These are phyloP conservation scores for Alca torda DNA, from an alignment of 2,797 vertebrate genomes.

Conservation along the genomic window DNA sequence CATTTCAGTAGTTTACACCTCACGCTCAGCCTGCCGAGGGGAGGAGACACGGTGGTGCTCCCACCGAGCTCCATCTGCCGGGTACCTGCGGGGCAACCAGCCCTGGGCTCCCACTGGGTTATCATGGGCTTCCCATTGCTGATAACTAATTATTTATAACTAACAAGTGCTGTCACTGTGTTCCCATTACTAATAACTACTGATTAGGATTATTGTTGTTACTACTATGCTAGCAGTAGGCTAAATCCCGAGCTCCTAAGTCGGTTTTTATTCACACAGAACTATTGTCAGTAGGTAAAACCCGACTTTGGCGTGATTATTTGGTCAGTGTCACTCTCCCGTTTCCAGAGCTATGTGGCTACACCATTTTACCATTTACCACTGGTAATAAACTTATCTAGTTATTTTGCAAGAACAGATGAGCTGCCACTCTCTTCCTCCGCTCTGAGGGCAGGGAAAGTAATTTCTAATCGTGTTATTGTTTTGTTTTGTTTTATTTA, in stretches of 20 bases:
- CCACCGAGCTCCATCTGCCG: rapidly evolving
- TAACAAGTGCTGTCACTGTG: neutral
- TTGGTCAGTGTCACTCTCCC: neutral
- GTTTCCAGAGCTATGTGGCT: neutral
- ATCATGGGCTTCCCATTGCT: neutral
- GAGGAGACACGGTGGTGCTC: rapidly evolving
- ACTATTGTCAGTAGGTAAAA: neutral
- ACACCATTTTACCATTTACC: neutral
- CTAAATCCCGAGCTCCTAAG: neutral
- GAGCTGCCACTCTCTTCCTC: neutral
- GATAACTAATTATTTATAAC: neutral
- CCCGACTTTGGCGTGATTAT: neutral
- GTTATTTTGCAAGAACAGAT: neutral
- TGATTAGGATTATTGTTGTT: neutral
- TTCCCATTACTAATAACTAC: neutral
- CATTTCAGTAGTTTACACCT: neutral
- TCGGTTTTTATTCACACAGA: neutral
- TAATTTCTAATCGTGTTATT: neutral
- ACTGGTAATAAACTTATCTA: neutral
- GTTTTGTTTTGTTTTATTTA: neutral
- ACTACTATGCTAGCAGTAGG: neutral
- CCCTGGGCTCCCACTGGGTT: neutral
- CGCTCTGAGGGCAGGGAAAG: neutral
- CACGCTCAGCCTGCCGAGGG: rapidly evolving
- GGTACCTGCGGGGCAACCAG: neutral